Percentiles rank a stretch among this genome's conserved stretches.
phyloP scores from a whole-genome alignment of 1,140 invertebrate genomes.

The Vanessa atalanta region DNA sequence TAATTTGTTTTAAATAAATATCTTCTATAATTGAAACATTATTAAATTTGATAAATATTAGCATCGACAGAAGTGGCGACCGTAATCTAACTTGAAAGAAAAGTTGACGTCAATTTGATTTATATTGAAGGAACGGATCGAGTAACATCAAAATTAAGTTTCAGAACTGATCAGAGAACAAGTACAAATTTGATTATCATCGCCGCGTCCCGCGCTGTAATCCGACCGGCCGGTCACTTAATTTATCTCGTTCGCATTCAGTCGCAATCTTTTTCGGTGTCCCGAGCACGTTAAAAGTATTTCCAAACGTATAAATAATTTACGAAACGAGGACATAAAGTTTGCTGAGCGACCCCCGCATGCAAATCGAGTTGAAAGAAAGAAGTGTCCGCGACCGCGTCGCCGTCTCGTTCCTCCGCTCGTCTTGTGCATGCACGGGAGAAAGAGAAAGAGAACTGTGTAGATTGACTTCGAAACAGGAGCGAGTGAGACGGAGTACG shows the following conservation, averaged over 20 bases:
- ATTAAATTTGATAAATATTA: neutral
- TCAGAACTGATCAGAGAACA: slow-evolving; percentile 47
- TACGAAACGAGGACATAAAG: slow-evolving; percentile 79
- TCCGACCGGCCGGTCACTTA: slow-evolving; percentile 66
- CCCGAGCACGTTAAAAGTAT: slow-evolving; percentile 74
- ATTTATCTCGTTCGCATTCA: slow-evolving; percentile 60
- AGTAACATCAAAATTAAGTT: slow-evolving; percentile 43
- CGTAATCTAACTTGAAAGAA: slow-evolving; percentile 31
- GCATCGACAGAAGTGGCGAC: slow-evolving; percentile 3
- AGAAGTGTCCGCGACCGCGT: slow-evolving; percentile 64
- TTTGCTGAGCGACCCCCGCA: slow-evolving; percentile 77
- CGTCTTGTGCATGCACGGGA: slow-evolving; percentile 30
- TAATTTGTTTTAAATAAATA: neutral
- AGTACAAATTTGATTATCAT: slow-evolving; percentile 55
- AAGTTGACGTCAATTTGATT: slow-evolving; percentile 37
- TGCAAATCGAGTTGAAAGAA: slow-evolving; percentile 77
- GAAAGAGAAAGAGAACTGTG: neutral
- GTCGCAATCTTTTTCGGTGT: slow-evolving; percentile 69
- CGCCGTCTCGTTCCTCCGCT: slow-evolving; percentile 61
- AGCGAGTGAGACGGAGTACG: slow-evolving; percentile 60
- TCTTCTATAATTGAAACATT: neutral
- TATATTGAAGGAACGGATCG: slow-evolving; percentile 35
- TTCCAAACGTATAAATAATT: slow-evolving; percentile 80
- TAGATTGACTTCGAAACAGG: slow-evolving; percentile 10
- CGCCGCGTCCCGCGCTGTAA: slow-evolving; percentile 52